A percentile compares a stretch with the other conserved stretches of the same genome.
These are phyloP conservation scores for Encarsia formosa DNA, from an alignment of 2,888 invertebrate species.

Conservation along the genomic window DNA sequence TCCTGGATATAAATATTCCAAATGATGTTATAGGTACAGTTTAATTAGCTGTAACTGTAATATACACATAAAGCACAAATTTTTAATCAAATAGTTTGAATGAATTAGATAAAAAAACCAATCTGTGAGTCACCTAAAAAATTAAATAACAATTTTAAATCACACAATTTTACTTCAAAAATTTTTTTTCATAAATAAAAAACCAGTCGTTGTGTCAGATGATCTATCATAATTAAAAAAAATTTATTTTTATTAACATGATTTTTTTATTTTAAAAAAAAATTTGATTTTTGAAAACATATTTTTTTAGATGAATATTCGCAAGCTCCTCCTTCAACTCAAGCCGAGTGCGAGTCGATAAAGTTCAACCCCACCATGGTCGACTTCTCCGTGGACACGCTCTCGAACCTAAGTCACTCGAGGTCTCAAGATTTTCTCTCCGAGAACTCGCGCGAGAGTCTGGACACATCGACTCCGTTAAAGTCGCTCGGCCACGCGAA, in stretches of 20 bases:
- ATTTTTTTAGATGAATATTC: too few relatives aligned
- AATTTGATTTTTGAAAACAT: too few relatives aligned
- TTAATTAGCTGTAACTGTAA: too few relatives aligned
- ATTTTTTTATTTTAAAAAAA: too few relatives aligned
- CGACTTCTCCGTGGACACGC: constrained; percentile 29
- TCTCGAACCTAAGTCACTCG: constrained; percentile 28
- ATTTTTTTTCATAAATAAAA: too few relatives aligned
- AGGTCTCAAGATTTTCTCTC: constrained; percentile 29
- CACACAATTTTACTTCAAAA: too few relatives aligned
- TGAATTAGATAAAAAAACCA: not conserved
- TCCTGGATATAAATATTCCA: constrained; percentile 33
- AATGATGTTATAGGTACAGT: constrained; percentile 15
- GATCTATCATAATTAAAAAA: too few relatives aligned
- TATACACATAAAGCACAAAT: too few relatives aligned
- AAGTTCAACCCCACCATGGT: constrained; percentile 29
- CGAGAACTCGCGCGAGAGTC: constrained; percentile 29
- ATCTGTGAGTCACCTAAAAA: too few relatives aligned
- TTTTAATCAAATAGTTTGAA: constrained; percentile 4
- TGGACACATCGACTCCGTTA: constrained; percentile 2
- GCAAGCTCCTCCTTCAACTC: constrained; percentile 41
- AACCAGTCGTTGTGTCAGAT: too few relatives aligned
- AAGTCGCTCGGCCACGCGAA: constrained; percentile 3
- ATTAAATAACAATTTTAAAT: too few relatives aligned
- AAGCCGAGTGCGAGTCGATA: constrained; percentile 34
- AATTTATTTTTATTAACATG: too few relatives aligned